These are phyloP conservation scores for Gorsachius goisagi DNA, from an alignment of 2,113 vertebrate genomes.

Conservation along the genomic window DNA sequence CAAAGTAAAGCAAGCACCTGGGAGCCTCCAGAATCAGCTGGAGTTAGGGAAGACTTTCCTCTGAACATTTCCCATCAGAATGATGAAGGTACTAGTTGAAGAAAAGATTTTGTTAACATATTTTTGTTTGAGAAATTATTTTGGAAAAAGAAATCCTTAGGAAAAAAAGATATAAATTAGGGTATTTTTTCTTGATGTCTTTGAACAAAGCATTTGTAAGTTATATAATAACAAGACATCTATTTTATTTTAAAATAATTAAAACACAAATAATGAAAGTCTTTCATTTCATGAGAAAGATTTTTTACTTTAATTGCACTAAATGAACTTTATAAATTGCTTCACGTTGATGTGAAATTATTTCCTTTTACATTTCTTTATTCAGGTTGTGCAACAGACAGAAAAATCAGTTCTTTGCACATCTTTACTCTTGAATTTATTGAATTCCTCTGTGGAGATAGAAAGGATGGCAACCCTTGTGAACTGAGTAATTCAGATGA, in stretches of 20 bases:
- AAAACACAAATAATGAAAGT: neutral
- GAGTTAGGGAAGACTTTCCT: neutral
- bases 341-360: neutral
- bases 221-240: neutral
- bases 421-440: constrained; percentile 15
- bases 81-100: neutral
- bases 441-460: neutral
- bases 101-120: neutral
- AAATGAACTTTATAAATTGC: neutral
- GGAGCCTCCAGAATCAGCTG: neutral
- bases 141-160: neutral
- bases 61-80: neutral
- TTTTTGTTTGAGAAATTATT: neutral
- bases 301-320: constrained; percentile 1
- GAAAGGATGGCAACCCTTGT: neutral
- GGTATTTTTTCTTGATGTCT: neutral
- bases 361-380: constrained; percentile 11
- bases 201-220: neutral
- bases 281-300: neutral
- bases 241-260: neutral
- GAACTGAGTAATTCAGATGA: constrained; percentile 23
- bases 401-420: constrained; percentile 24
- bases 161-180: neutral
- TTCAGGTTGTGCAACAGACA: neutral
- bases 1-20: neutral